These are phyloP conservation scores for Exocentrus adspersus DNA, from an alignment of 2,888 invertebrate species.

Conservation along the genomic window DNA sequence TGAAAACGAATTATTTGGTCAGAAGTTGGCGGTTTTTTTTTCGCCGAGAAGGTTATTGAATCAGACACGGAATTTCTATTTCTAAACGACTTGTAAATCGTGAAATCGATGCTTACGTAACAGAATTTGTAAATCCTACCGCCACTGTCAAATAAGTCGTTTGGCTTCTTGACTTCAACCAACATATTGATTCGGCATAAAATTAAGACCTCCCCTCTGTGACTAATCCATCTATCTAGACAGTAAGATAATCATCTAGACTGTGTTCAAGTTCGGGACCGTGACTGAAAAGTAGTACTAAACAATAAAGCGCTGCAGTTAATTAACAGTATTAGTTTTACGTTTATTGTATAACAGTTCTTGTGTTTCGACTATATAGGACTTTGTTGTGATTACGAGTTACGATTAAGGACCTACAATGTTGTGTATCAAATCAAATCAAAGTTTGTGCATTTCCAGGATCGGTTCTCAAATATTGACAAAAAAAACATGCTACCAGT, in stretches of 20 bases:
- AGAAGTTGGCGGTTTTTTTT: constrained; percentile 3
- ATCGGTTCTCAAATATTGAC: no score
- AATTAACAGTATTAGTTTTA: no score
- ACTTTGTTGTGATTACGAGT: no score
- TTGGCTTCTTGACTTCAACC: neutral
- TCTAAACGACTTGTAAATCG: constrained; percentile 7
- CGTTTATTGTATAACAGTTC: no score
- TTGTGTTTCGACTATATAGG: no score
- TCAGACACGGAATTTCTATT: constrained; percentile 12
- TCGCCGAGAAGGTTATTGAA: neutral
- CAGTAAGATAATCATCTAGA: neutral
- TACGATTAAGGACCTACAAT: no score
- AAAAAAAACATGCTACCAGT: no score
- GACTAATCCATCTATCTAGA: neutral
- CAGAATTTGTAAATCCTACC: constrained; percentile 12
- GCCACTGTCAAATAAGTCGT: neutral
- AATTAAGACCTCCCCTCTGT: neutral
- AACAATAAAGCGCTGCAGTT: no score
- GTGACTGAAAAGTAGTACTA: no score
- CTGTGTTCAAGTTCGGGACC: no score
- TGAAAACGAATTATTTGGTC: neutral
- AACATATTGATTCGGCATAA: neutral
- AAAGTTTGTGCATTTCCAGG: no score
- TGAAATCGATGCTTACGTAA: constrained; percentile 10
- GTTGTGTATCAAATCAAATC: no score